Conservation (phyloP, 2,113 vertebrate species). For the Fregetta grallaria region DNA sequence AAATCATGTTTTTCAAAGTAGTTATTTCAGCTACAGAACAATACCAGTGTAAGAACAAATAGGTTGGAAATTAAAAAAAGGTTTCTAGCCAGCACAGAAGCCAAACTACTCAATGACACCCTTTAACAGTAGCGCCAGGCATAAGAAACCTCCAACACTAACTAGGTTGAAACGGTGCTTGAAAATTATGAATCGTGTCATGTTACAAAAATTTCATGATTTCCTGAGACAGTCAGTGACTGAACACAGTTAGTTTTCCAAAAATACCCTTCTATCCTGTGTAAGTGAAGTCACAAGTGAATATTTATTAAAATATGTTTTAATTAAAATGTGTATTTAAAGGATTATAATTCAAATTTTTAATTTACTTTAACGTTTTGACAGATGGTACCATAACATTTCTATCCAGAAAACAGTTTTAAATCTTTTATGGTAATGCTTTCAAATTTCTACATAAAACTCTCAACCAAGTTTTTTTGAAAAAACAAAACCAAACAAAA, state of each 20-base stretch:
- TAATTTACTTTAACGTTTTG: not conserved
- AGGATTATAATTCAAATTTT: not conserved
- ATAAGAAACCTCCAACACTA: not conserved
- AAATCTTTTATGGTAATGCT: not conserved
- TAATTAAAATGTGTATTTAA: not conserved
- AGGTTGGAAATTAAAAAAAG: not conserved
- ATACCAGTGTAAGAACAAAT: not conserved
- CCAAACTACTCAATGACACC: not conserved
- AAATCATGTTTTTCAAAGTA: accelerated
- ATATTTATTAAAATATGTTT: not conserved
- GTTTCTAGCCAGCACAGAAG: not conserved
- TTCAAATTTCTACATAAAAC: not conserved
- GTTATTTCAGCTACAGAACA: not conserved
- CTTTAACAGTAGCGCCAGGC: not conserved
- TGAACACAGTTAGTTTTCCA: not conserved
- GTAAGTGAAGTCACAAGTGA: not conserved
- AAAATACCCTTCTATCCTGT: not conserved
- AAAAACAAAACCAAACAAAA: not conserved
- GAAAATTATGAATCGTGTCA: not conserved
- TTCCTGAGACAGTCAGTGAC: not conserved
- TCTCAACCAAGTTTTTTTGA: not conserved
- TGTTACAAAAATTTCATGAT: not conserved
- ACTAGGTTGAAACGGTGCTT: not conserved
- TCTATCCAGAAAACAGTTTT: not conserved
- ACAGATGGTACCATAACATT: not conserved